Percentiles rank a stretch among this genome's conserved stretches.
phyloP scores from a whole-genome alignment of 2,888 invertebrate species.

The Hirtodrosophila histrioides region DNA sequence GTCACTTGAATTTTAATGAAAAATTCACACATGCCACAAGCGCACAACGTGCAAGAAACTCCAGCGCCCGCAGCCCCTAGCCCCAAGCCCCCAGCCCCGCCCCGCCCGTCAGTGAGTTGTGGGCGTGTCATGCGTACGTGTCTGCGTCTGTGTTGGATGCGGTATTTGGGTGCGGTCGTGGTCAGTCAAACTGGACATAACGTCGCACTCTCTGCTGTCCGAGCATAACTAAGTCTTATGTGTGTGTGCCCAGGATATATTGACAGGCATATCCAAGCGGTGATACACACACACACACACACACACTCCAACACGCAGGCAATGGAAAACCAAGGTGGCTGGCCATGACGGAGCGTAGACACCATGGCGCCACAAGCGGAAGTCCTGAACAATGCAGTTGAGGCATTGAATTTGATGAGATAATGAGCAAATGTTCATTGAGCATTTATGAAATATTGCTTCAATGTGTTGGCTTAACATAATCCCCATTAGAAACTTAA shows the following conservation, averaged over 20 bases:
- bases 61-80: background rate
- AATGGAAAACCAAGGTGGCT: slow-evolving; percentile 30
- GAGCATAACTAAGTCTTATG: slow-evolving; percentile 50
- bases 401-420: slow-evolving; percentile 23
- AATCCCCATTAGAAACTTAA: slow-evolving; percentile 15
- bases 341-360: slow-evolving; percentile 54
- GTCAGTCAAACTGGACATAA: slow-evolving; percentile 63
- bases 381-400: slow-evolving; percentile 22
- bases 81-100: background rate
- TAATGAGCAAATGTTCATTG: slow-evolving; percentile 58
- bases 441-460: slow-evolving; percentile 50
- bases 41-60: slow-evolving; percentile 64
- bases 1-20: slow-evolving; percentile 82
- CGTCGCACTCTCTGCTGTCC: slow-evolving; percentile 21
- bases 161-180: slow-evolving; percentile 70
- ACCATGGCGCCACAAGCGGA: slow-evolving; percentile 30
- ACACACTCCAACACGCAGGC: slow-evolving; percentile 4
- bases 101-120: slow-evolving; percentile 17
- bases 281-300: slow-evolving; percentile 10
- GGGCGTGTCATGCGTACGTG: slow-evolving; percentile 55
- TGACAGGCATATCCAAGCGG: slow-evolving; percentile 68
- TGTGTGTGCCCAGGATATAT: slow-evolving; percentile 44
- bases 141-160: slow-evolving; percentile 51
- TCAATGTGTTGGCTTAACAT: slow-evolving; percentile 35
- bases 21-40: slow-evolving; percentile 80